These are phyloP conservation scores for Montipora efflorescens DNA, from an alignment of 64 coral and sea anemone genomes.

Conservation along the genomic window DNA sequence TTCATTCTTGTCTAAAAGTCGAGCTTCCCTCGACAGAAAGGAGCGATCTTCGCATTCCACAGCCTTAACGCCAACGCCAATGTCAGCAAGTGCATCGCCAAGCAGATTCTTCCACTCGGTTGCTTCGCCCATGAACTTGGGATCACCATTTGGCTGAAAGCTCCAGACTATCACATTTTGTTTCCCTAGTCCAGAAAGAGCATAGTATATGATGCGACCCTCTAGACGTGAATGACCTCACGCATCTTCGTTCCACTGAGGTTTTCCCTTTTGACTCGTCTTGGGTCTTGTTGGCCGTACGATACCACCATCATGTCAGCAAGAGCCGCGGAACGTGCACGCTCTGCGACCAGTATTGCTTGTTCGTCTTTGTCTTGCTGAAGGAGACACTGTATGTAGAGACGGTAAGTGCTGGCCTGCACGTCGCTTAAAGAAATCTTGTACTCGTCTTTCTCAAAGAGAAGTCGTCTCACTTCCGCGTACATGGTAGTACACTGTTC, in stretches of 20 bases:
- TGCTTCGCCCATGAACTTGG: conserved; percentile 19
- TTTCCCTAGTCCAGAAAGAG: conserved; percentile 22
- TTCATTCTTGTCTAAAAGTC: background rate
- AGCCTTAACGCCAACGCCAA: background rate
- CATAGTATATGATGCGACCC: conserved; percentile 13
- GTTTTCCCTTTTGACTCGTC: background rate
- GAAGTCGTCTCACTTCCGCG: conserved; percentile 29
- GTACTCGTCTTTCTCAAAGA: conserved; percentile 20
- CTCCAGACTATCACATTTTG: conserved; percentile 32
- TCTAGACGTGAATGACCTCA: conserved; percentile 9
- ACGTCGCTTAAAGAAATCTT: conserved; percentile 36
- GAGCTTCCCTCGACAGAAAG: background rate
- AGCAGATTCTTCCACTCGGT: conserved; percentile 40
- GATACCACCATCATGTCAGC: conserved; percentile 46
- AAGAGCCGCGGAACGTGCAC: conserved; percentile 4
- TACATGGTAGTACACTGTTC: conserved; percentile 12
- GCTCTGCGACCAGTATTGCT: conserved; percentile 15
- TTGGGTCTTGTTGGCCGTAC: conserved; percentile 4
- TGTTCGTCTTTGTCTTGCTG: conserved; percentile 31
- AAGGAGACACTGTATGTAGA: conserved; percentile 21
- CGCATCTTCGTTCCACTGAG: background rate
- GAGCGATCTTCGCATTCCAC: conserved; percentile 35
- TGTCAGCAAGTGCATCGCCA: conserved; percentile 6
- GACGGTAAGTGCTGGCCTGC: conserved; percentile 27
- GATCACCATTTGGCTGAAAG: background rate